Base-by-base conservation (phyloP, 1,140 invertebrate genomes). In the Choristoneura fumiferana region DNA sequence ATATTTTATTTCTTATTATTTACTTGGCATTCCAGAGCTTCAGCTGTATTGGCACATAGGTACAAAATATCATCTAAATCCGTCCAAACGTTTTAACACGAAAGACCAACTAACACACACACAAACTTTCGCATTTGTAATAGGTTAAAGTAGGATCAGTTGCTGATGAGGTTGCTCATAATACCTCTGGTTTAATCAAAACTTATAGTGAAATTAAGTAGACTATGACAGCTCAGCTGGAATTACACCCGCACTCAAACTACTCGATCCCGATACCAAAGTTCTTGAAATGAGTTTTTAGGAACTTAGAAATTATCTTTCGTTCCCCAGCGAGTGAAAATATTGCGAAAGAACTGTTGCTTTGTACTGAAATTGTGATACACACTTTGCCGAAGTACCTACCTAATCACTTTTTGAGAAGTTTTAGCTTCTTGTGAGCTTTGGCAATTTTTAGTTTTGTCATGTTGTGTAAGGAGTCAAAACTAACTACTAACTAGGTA, bases 271-370 rank as follows among this genome's bases (percentile, higher is more conserved):
- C 18, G 43, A 49, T 49, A 49, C 22, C 18, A n/a, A 49, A 49
- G 18, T 49, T 33, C 43, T 49, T 29, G 43, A 1, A 49, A 49
- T 49, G 43, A 49, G 43, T 49, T 49, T 33, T 49, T 17, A 49
- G 43, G 43, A 49, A 49, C 43, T 49, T 49, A 49, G 43, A 49
- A 49, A 49, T 49, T 49, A 49, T 49, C 43, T 49, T 33, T 49
- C 22, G 43, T 33, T 49, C 43, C 43, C 22, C 4, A 29, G 43
- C 43, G 43, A 12, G 8, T 9, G 43, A 49, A 49, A 49, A 49
- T 49, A 49, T 49, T 29, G 43, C 18, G 18, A 45, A n/a, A 12
- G 43, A 49, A 49, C 43, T 49, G 18, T 49, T 49, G 43, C 9
- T n/a, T 43, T 43, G 9, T 49, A 12, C 4, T 29, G 17, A 49